phyloP scores from a whole-genome alignment of 2,113 vertebrate species.

The Sorex fumeus region DNA sequence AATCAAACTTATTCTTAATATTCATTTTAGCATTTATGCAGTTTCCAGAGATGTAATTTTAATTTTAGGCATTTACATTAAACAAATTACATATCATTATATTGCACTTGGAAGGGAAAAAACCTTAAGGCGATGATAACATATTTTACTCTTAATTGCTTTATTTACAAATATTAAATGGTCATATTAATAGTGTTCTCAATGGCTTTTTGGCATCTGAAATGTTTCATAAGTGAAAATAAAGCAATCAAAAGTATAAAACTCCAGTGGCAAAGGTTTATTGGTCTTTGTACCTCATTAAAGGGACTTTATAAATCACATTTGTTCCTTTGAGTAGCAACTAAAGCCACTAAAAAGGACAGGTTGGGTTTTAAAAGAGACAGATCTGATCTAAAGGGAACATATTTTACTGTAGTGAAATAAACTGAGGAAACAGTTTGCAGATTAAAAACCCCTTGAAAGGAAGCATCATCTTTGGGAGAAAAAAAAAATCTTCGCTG shows the following conservation, averaged over 20 bases:
- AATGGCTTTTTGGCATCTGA: constrained; percentile 64
- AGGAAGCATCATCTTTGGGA: constrained; percentile 86
- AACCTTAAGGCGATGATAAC: constrained; percentile 74
- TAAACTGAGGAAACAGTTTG: constrained; percentile 87
- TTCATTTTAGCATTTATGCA: constrained; percentile 67
- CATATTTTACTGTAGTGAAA: constrained; percentile 86
- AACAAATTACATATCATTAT: constrained; percentile 77
- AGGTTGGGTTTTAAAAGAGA: constrained; percentile 85
- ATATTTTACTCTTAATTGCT: constrained; percentile 74
- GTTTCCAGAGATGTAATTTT: constrained; percentile 72
- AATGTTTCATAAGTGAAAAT: constrained; percentile 70
- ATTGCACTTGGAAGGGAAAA: neutral
- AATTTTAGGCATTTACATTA: constrained; percentile 79
- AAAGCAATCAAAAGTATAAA: constrained; percentile 72
- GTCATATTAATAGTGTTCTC: constrained; percentile 71
- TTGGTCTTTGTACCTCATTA: constrained; percentile 83
- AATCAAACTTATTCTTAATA: constrained; percentile 76
- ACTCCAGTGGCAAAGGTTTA: constrained; percentile 83
- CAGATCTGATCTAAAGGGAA: constrained; percentile 87
- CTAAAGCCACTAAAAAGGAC: constrained; percentile 83
- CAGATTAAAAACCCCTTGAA: constrained; percentile 88
- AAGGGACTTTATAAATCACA: constrained; percentile 83
- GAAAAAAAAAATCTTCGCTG: constrained; percentile 73
- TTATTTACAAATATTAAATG: constrained; percentile 80
- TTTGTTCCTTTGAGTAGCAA: constrained; percentile 86